phyloP scores from a whole-genome alignment of 2,797 vertebrate genomes.

The Melanogrammus aeglefinus region DNA sequence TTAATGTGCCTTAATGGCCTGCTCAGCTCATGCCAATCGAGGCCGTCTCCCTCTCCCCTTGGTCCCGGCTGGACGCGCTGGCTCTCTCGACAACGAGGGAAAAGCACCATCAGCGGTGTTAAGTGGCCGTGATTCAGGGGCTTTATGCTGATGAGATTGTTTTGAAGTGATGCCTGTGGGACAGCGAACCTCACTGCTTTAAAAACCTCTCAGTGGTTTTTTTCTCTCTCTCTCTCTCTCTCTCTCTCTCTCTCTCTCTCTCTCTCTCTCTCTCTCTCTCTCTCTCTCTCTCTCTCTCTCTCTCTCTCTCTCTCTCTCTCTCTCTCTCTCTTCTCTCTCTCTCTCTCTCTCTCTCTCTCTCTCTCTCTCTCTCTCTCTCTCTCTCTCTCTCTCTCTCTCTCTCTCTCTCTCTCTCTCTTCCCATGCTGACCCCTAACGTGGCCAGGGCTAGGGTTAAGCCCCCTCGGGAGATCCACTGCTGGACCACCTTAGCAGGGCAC shows the following conservation, averaged over 20 bases:
- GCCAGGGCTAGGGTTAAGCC: background rate
- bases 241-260: no score
- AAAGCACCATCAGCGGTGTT: conserved; percentile 23
- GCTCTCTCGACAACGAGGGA: background rate
- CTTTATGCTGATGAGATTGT: conserved; percentile 38
- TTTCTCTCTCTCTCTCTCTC: no score
- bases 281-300: no score
- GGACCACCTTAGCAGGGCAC: conserved; percentile 12
- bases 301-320: no score
- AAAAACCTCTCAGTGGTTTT: conserved; percentile 17
- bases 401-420: no score
- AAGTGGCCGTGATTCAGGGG: conserved; percentile 33
- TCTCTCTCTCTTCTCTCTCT: no score
- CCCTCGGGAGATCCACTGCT: background rate
- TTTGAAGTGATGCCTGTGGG: conserved; percentile 36
- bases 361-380: no score
- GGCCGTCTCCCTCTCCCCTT: conserved; percentile 25
- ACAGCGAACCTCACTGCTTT: conserved; percentile 21
- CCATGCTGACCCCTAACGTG: conserved; percentile 8
- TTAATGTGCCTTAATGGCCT: conserved; percentile 67
- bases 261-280: no score
- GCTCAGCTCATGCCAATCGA: conserved; percentile 39
- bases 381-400: no score
- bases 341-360: no score
- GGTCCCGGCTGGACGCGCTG: conserved; percentile 7